A percentile compares a stretch with the other conserved stretches of the same genome.
Conservation (phyloP, 1,140 invertebrate genomes). For the Tenebrio molitor region DNA sequence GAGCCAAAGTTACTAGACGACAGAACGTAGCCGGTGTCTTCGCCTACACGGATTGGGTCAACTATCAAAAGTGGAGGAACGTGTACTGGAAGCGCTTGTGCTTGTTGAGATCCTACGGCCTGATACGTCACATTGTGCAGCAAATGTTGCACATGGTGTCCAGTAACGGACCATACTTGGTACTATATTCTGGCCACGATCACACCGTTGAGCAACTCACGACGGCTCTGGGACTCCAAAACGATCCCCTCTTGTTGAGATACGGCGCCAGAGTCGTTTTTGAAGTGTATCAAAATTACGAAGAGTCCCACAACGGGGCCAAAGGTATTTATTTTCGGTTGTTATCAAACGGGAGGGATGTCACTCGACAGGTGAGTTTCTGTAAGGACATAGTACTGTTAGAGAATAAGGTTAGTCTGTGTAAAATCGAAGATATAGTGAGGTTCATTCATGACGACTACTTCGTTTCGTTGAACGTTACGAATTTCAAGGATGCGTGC, state of each 20-base stretch:
- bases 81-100: constrained; percentile 75
- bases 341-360: constrained; percentile 88
- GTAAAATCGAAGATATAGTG: constrained; percentile 87
- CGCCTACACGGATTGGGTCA: constrained; percentile 83
- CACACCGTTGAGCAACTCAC: constrained; percentile 88
- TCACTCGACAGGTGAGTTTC: constrained; percentile 85
- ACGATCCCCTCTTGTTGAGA: constrained; percentile 73
- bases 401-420: constrained; percentile 74
- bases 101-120: constrained; percentile 81
- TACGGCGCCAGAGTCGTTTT: constrained; percentile 90
- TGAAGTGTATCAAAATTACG: constrained; percentile 78
- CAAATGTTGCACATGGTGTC: constrained; percentile 83
- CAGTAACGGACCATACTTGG: constrained; percentile 82
- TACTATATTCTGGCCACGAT: constrained; percentile 93
- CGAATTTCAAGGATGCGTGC: constrained; percentile 89
- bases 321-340: constrained; percentile 85
- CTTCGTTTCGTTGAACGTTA: constrained; percentile 82
- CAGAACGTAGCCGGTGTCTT: constrained; percentile 82
- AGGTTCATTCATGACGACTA: constrained; percentile 89
- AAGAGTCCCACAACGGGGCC: constrained; percentile 65
- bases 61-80: constrained; percentile 76
- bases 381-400: constrained; percentile 76
- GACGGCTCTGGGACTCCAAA: constrained; percentile 79
- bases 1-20: constrained; percentile 69
- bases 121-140: constrained; percentile 82